phyloP scores from a whole-genome alignment of 53 echinoderm and acorn worm genomes.

The Crossaster papposus region DNA sequence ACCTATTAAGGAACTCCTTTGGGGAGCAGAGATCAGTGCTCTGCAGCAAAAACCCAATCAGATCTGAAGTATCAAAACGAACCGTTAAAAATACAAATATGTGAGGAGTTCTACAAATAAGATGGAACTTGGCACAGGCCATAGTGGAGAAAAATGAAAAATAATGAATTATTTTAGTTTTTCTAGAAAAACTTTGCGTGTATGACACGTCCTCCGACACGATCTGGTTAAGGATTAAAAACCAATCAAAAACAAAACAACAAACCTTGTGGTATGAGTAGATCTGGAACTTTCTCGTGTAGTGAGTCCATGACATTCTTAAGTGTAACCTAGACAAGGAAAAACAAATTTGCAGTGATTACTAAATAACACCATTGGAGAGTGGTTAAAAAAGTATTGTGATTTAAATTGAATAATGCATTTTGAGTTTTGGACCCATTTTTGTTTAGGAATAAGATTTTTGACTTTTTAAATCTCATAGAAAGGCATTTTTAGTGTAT shows the following conservation, averaged over 20 bases:
- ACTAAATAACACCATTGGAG: neutral
- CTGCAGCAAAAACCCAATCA: conserved; percentile 88
- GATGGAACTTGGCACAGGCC: too few relatives aligned
- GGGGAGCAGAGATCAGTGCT: conserved; percentile 84
- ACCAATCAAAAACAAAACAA: neutral
- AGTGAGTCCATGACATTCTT: conserved; percentile 97
- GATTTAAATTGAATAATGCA: too few relatives aligned
- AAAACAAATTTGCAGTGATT: neutral
- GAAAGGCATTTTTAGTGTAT: too few relatives aligned
- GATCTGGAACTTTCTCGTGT: conserved; percentile 97
- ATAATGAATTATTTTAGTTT: too few relatives aligned
- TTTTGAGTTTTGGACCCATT: too few relatives aligned
- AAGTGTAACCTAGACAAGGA: conserved; percentile 70
- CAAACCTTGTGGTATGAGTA: conserved; percentile 95
- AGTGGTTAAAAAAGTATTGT: neutral
- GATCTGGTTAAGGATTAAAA: conserved; percentile 5
- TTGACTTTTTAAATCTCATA: too few relatives aligned
- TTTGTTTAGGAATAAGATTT: too few relatives aligned
- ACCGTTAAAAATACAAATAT: too few relatives aligned
- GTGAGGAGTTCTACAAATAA: too few relatives aligned
- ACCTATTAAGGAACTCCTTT: conserved; percentile 74
- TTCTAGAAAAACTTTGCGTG: too few relatives aligned
- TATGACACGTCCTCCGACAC: too few relatives aligned
- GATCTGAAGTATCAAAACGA: conserved; percentile 63
- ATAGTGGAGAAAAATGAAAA: too few relatives aligned